Conservation (phyloP, 2,888 invertebrate species). For the Nomada fabriciana region DNA sequence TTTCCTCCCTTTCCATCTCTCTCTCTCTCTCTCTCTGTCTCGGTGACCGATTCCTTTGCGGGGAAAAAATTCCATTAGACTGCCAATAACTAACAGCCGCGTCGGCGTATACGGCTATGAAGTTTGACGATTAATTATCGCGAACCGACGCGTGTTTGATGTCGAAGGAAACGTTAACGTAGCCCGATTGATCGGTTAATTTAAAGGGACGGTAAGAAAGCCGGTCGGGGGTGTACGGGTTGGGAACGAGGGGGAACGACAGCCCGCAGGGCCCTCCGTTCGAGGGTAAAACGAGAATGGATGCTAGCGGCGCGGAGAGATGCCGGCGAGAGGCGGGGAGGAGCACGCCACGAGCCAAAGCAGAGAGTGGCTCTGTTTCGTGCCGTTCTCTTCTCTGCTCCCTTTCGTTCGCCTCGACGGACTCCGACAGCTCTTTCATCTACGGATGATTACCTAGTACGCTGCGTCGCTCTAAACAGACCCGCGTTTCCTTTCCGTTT, state of each 20-base stretch:
- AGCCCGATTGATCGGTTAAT: slow-evolving; percentile 83
- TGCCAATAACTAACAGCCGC: slow-evolving; percentile 65
- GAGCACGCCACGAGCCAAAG: slow-evolving; percentile 72
- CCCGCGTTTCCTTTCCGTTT: slow-evolving; percentile 54
- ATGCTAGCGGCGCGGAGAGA: slow-evolving; percentile 62
- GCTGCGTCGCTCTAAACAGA: slow-evolving; percentile 69
- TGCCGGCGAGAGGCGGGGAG: slow-evolving; percentile 43
- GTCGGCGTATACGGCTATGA: slow-evolving; percentile 46
- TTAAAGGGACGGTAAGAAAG: slow-evolving; percentile 79
- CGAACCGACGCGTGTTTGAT: slow-evolving; percentile 81
- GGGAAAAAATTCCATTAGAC: slow-evolving; percentile 69
- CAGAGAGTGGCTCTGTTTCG: slow-evolving; percentile 70
- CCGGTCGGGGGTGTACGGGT: slow-evolving; percentile 61
- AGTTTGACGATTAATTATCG: slow-evolving; percentile 81
- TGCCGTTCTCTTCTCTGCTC: slow-evolving; percentile 69
- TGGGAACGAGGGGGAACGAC: slow-evolving; percentile 67
- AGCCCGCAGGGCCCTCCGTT: slow-evolving; percentile 54
- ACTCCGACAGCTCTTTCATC: slow-evolving; percentile 84
- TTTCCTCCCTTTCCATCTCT: no score
- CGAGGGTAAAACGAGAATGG: slow-evolving; percentile 55
- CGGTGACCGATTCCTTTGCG: slow-evolving; percentile 59
- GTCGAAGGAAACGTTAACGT: slow-evolving; percentile 74
- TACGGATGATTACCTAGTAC: slow-evolving; percentile 83
- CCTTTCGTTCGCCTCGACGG: slow-evolving; percentile 78
- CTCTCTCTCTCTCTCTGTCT: slow-evolving; percentile 38